phyloP scores from a whole-genome alignment of 2,888 invertebrate genomes.

The Clunio marinus region DNA sequence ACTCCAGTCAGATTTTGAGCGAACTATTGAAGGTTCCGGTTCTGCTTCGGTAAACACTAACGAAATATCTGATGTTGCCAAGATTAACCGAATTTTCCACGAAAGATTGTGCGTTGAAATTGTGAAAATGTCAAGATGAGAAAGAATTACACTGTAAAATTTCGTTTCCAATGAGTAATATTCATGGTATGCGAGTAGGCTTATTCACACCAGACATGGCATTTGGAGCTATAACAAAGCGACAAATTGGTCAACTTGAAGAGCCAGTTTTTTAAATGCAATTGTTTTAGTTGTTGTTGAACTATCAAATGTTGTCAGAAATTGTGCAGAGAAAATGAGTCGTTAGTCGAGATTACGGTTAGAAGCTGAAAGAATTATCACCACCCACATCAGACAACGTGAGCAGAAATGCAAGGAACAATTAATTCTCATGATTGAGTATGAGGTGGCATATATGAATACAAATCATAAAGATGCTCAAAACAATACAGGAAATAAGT shows the following conservation, averaged over 20 bases:
- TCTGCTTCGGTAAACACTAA: slow-evolving; percentile 95
- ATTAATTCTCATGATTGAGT: slow-evolving; percentile 85
- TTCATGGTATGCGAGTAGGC: slow-evolving; percentile 93
- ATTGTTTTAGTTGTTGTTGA: slow-evolving; percentile 97
- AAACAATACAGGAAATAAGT: slow-evolving; percentile 84
- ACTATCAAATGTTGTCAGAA: slow-evolving; percentile 90
- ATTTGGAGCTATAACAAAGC: slow-evolving; percentile 99
- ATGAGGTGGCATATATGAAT: slow-evolving; percentile 97
- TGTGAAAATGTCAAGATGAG: slow-evolving; percentile 98
- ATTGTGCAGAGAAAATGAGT: slow-evolving; percentile 94
- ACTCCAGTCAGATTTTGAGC: slow-evolving; percentile 95
- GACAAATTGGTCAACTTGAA: slow-evolving; percentile 92
- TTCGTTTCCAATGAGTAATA: slow-evolving; percentile 97
- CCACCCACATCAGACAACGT: slow-evolving; percentile 85
- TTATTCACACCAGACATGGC: slow-evolving; percentile 99
- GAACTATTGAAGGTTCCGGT: slow-evolving; percentile 96
- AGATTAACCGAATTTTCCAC: slow-evolving; percentile 98
- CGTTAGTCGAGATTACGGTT: slow-evolving; percentile 96
- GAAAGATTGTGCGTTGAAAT: slow-evolving; percentile 97
- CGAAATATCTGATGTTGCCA: slow-evolving; percentile 97
- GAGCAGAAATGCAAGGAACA: slow-evolving; percentile 97
- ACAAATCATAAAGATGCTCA: slow-evolving; percentile 99
- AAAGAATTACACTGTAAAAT: slow-evolving; percentile 97
- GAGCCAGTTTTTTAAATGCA: slow-evolving; percentile 98
- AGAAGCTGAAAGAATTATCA: slow-evolving; percentile 97